phyloP scores from a whole-genome alignment of 2,888 invertebrate genomes.

The Agriopis leucophaearia region DNA sequence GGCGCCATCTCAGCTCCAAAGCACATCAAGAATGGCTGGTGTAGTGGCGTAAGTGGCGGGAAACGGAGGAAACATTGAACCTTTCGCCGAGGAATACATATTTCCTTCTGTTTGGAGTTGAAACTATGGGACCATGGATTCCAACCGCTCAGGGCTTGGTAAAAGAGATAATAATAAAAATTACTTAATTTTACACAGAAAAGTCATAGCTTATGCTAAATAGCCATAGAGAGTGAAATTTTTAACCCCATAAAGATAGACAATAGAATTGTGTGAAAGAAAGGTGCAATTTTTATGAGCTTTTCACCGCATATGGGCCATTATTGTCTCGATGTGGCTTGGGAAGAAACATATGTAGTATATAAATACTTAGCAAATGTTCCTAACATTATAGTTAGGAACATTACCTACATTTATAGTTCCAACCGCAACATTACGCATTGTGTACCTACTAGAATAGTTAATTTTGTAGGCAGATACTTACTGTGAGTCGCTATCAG shows the following conservation, averaged over 20 bases:
- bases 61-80: too few species aligned
- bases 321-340: constrained; percentile 67
- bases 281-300: constrained; percentile 69
- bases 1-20: too few species aligned
- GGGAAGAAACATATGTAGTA: constrained; percentile 52
- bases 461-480: background rate
- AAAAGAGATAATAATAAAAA: too few species aligned
- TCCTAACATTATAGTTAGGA: constrained; percentile 29
- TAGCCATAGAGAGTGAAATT: background rate
- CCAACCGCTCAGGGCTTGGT: too few species aligned
- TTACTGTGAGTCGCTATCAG: background rate
- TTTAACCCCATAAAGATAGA: constrained; percentile 68
- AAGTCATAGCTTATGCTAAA: background rate
- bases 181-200: background rate
- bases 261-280: constrained; percentile 66
- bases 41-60: too few species aligned
- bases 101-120: too few species aligned
- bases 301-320: constrained; percentile 56
- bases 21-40: too few species aligned
- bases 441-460: constrained; percentile 2
- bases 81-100: too few species aligned
- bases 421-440: constrained; percentile 31
- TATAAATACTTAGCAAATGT: constrained; percentile 52
- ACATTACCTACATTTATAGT: too few species aligned
- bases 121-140: too few species aligned